Conservation (phyloP, 2,888 invertebrate genomes). For the Brachynemurus nebulosus region DNA sequence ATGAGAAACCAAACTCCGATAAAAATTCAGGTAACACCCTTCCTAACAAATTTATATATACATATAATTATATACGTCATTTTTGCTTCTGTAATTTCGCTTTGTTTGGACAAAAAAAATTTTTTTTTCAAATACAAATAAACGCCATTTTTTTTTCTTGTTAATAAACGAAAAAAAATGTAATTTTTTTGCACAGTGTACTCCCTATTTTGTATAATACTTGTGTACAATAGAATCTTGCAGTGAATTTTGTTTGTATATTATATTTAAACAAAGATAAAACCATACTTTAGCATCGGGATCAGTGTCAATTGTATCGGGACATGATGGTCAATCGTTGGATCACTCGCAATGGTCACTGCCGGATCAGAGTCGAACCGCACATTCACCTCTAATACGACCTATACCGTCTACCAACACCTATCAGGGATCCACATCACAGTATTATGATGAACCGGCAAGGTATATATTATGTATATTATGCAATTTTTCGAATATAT, state of each 20-base stretch:
- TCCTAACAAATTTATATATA: no score
- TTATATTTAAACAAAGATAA: no score
- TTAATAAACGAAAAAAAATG: no score
- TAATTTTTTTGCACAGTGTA: no score
- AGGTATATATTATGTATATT: neutral
- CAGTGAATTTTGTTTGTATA: no score
- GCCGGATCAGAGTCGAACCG: neutral
- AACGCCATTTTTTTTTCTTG: no score
- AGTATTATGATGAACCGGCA: neutral
- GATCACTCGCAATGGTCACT: neutral
- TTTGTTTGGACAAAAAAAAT: no score
- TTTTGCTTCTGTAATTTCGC: no score
- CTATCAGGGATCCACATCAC: neutral
- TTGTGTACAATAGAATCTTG: no score
- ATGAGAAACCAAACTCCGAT: slow-evolving; percentile 4
- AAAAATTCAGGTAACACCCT: neutral
- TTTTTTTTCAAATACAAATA: no score
- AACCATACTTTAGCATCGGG: slow-evolving; percentile 8
- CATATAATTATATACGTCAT: no score
- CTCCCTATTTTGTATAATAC: no score
- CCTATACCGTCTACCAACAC: neutral
- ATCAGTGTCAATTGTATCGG: slow-evolving; percentile 7
- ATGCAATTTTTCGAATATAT: neutral
- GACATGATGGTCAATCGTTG: slow-evolving; percentile 2
- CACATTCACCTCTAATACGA: neutral